Base-by-base conservation (phyloP, 2,113 vertebrate genomes). In the Dipodomys spectabilis region DNA sequence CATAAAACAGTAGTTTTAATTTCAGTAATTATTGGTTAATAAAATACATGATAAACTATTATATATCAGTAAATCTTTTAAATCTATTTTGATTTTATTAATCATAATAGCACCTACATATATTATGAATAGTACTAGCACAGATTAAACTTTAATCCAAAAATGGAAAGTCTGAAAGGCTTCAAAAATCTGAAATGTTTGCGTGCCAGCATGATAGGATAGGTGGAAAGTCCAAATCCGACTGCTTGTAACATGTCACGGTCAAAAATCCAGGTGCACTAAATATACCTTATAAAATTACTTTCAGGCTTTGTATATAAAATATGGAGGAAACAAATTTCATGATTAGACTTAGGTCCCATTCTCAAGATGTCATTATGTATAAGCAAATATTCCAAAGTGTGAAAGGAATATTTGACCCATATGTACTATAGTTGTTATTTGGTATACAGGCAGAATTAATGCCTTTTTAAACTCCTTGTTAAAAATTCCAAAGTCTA, bases 1-100 rank as follows among this genome's bases (percentile, higher is more conserved):
- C n/a, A n/a, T 84, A 18, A 64, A 57, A 45, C 68, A 77, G 53
- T 90, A 87, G 35, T 87, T 86, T 20, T 65, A 91, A 83, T 90
- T 94, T 93, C 68, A 65, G 10, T 83, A 80, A 93, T 65, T 93
- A 20, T 45, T 95, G 45, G 32, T 93, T 88, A 81, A 78, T 79
- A 84, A 82, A 93, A 84, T 77, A 18, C 27, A 78, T 91, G 53
- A n/a, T 69, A 90, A 93, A 75, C 19, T 73, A 39, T 49, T 85
- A 74, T 78, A 65, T 39, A 69, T 82, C 25, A 91, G 39, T 91
- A 89, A 30, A 77, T n/a, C n/a, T 92, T 73, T n/a, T 81, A 86
- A 93, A 44, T 83, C 13, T 68, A 32, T 30, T 82, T 86, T 87
- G 6, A 69, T 65, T 94, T 94, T 87, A 73, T 87, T 92, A 95